Evolutionary conservation across 2,113 vertebrate genomes (phyloP), one percentile per base, ranked within the genome.

Genomic region (Glaucidium brasilianum): DNA sequence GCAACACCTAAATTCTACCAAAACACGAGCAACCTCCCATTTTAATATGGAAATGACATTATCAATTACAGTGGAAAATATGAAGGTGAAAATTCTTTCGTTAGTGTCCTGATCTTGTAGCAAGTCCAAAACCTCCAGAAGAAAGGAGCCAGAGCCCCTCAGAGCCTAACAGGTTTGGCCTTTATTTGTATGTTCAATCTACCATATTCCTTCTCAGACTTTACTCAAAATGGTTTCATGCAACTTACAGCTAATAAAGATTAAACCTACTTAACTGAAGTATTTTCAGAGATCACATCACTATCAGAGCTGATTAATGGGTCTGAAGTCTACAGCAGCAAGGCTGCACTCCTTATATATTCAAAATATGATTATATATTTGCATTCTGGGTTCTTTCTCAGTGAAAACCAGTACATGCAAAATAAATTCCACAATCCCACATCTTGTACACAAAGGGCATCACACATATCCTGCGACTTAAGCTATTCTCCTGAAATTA

Each of bases 401-500:
- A 77, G 92, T 74, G 78, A 93, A 90, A 97, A 76, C 87, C 84
- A 83, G 94, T 0, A 78, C 78, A 76, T 90, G 84, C 87, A 96
- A 96, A 97, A 97, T 88, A 88, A 89, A 94, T 94, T 94, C 94
- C 81, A 89, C 87, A 92, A 63, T 74, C 90, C 92, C 89, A 88
- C 90, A 93, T 90, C 90, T 83, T 63, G 93, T 80, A 94, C 56
- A 96, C 96, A 96, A 97, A 96, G 95, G 96, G 92, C 93, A 96
- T 85, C 92, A 91, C 94, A 96, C 95, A 95, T 91, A 95, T 96
- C 93, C 90, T 85, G 94, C 5, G 4, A 95, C 41, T 97, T 74
- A 89, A 97, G 72, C 89, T 96, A 97, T 93, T 93, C 91, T 97
- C 89, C 95, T 95, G 95, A 96, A 97, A 96, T 94, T 94, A 95